phyloP scores from a whole-genome alignment of 2,113 vertebrate genomes.

The Paracyprichromis sp. region DNA sequence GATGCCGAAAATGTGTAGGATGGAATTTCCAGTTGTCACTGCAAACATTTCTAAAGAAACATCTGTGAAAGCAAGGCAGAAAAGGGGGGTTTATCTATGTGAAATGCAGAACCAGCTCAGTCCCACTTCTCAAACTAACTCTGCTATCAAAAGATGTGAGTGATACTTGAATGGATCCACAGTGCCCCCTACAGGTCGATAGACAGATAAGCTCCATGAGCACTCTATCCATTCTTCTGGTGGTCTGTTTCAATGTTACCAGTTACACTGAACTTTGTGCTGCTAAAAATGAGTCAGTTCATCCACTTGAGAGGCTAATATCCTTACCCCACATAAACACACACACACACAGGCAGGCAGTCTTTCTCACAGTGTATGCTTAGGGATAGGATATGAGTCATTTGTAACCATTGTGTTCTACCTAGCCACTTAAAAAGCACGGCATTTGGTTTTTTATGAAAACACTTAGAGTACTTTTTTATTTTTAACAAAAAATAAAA shows the following conservation, averaged over 20 bases:
- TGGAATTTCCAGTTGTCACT: slow-evolving; percentile 63
- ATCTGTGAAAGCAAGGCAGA: background rate
- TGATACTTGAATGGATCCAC: slow-evolving; percentile 58
- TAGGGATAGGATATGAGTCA: background rate
- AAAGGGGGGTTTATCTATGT: slow-evolving; percentile 34
- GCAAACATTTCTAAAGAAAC: slow-evolving; percentile 60
- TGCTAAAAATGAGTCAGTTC: background rate
- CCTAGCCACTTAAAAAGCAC: background rate
- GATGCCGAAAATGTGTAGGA: slow-evolving; percentile 39
- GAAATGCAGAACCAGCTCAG: slow-evolving; percentile 42
- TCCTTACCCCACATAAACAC: background rate
- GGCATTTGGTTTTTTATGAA: background rate
- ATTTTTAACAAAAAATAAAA: background rate
- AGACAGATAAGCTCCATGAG: background rate
- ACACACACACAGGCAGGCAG: background rate
- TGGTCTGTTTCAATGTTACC: background rate
- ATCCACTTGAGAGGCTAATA: background rate
- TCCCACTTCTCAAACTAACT: slow-evolving; percentile 17
- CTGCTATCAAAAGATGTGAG: background rate
- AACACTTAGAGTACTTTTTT: background rate
- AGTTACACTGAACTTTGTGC: background rate
- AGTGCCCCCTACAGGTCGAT: slow-evolving; percentile 83
- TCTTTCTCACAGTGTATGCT: background rate
- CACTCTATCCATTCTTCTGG: background rate
- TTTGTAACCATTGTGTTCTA: background rate